A percentile compares a stretch with the other conserved stretches of the same genome.
Conservation (phyloP, 2,113 vertebrate genomes). For the cat (Felis catus) region F.catus_Fca126_mat1.0 CM031413.1:140516501-140517000, state of each 20-base stretch:
- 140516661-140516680: too few species aligned
- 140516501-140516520: neutral
- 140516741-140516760: too few species aligned
- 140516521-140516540: neutral
- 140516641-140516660: too few species aligned
- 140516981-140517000: neutral
- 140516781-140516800: too few species aligned
- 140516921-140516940: neutral
- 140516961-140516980: conserved; percentile 19
- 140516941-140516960: neutral
- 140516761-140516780: too few species aligned
- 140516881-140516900: neutral
- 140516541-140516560: neutral
- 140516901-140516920: neutral
- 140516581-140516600: neutral
- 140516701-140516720: too few species aligned
- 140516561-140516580: neutral
- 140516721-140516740: too few species aligned
- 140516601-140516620: neutral
- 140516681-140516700: too few species aligned
- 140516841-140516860: neutral
- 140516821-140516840: too few species aligned
- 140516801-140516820: too few species aligned
- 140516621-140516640: too few species aligned
- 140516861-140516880: neutral